Conservation (phyloP, 2,113 vertebrate genomes). For the Rhynchomys soricoides region DNA sequence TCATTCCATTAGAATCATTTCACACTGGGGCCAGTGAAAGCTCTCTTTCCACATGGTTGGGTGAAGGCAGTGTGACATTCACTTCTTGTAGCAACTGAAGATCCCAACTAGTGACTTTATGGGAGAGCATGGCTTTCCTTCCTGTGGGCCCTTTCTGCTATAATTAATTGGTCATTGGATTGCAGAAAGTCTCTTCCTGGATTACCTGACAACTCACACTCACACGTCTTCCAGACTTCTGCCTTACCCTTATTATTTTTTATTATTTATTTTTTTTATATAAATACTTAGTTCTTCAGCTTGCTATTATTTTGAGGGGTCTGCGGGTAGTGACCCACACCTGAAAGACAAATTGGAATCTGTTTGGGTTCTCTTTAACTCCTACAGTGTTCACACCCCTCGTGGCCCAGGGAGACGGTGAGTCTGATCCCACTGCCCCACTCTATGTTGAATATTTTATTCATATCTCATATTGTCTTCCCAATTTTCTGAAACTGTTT, state of each 20-base stretch:
- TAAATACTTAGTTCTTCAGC: neutral
- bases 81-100: neutral
- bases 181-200: neutral
- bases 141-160: neutral
- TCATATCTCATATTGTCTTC: neutral
- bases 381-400: neutral
- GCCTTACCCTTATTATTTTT: neutral
- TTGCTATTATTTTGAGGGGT: neutral
- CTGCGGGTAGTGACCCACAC: neutral
- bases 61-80: neutral
- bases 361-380: neutral
- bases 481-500: neutral
- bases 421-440: neutral
- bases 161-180: neutral
- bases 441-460: neutral
- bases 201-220: neutral
- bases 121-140: neutral
- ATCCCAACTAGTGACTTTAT: neutral
- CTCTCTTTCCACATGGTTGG: neutral
- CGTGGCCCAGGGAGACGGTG: neutral
- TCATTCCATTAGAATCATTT: no score
- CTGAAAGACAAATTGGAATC: neutral
- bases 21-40: neutral
- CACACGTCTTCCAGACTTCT: neutral
- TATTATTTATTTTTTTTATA: neutral